Evolutionary conservation across 2,888 invertebrate species (phyloP).

Genomic region (Drosophila koepferae): DNA sequence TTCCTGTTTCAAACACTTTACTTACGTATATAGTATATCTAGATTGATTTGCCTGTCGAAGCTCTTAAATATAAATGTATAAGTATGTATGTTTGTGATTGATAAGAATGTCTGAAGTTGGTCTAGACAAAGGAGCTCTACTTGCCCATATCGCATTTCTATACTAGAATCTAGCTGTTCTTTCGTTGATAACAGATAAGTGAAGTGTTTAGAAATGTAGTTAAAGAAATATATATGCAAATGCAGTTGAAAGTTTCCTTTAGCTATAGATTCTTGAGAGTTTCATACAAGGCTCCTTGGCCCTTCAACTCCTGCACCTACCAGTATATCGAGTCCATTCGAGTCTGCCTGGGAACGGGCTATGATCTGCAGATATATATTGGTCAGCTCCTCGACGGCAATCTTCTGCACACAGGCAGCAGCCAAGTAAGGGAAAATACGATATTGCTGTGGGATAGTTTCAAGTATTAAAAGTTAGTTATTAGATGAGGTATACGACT

Average conservation of each 20-base stretch:
- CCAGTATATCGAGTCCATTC: slow-evolving; percentile 84
- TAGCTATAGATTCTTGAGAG: not conserved
- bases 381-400: slow-evolving; percentile 88
- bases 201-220: not conserved
- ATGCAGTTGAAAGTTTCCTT: not conserved
- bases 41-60: no score
- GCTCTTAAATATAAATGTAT: no score
- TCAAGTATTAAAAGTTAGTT: not conserved
- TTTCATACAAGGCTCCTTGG: no score
- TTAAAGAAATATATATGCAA: not conserved
- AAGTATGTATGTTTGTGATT: not conserved
- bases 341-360: slow-evolving; percentile 87
- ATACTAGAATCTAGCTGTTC: not conserved
- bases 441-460: slow-evolving; percentile 87
- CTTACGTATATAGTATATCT: no score
- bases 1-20: no score
- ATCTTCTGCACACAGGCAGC: slow-evolving; percentile 88
- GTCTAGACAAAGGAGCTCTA: not conserved
- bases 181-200: not conserved
- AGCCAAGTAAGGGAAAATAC: slow-evolving; percentile 90
- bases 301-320: slow-evolving; percentile 44
- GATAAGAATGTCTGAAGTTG: not conserved
- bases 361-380: slow-evolving; percentile 89
- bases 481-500: not conserved
- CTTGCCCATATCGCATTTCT: not conserved